Percentiles rank a stretch among this genome's conserved stretches.
Conservation (phyloP, 2,888 invertebrate genomes). For the Galerucella calmariensis region DNA sequence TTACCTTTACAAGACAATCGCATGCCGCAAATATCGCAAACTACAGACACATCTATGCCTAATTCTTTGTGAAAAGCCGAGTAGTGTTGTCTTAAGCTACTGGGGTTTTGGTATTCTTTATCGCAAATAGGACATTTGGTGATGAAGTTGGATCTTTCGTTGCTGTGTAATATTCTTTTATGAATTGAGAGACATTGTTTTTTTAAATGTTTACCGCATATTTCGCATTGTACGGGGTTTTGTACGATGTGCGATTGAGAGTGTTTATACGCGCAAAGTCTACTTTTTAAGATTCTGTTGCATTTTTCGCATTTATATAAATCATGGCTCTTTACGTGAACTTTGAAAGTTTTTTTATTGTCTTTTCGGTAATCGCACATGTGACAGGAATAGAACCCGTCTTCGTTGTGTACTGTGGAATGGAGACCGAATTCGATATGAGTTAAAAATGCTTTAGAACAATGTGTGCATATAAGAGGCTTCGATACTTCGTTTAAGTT, state of each 20-base stretch:
- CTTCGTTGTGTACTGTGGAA: constrained; percentile 55
- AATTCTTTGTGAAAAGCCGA: constrained; percentile 45
- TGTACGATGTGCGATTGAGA: constrained; percentile 50
- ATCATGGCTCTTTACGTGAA: constrained; percentile 55
- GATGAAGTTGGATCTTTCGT: constrained; percentile 28
- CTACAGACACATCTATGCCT: constrained; percentile 60
- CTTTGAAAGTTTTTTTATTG: constrained; percentile 40
- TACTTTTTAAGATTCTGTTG: constrained; percentile 55
- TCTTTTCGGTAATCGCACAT: constrained; percentile 57
- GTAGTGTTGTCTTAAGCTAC: constrained; percentile 54
- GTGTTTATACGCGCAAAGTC: constrained; percentile 67
- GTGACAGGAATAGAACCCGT: constrained; percentile 57
- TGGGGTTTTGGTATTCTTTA: constrained; percentile 41
- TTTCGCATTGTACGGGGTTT: constrained; percentile 67
- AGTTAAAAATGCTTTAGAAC: constrained; percentile 67
- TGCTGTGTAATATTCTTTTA: constrained; percentile 37
- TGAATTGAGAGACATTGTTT: constrained; percentile 49
- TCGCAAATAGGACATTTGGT: constrained; percentile 42
- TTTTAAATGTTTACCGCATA: constrained; percentile 63
- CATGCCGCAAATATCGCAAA: constrained; percentile 60
- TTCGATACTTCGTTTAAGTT: constrained; percentile 43
- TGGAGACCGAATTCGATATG: constrained; percentile 59
- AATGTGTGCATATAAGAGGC: constrained; percentile 67
- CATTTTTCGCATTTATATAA: constrained; percentile 54
- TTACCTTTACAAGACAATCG: constrained; percentile 58